Evolutionary conservation across 2,888 invertebrate genomes (phyloP).

Genomic region (Stenichneumon culpator): DNA sequence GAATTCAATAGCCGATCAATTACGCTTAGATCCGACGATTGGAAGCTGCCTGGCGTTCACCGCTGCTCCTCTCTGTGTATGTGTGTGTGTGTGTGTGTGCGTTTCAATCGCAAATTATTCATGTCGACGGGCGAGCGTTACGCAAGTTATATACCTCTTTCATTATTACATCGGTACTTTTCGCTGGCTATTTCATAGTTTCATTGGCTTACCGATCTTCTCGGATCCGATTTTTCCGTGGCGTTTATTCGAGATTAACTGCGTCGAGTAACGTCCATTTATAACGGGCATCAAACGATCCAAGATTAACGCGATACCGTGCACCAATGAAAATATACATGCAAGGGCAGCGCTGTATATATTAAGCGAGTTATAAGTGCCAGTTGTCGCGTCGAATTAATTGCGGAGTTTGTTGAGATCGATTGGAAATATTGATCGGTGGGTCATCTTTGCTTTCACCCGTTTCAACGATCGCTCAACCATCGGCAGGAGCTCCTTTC

Average conservation of each 20-base stretch:
- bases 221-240: neutral
- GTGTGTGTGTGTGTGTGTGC: neutral
- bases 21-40: constrained; percentile 39
- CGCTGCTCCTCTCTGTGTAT: neutral
- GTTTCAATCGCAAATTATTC: constrained; percentile 43
- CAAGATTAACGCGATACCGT: neutral
- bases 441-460: constrained; percentile 24
- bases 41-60: constrained; percentile 12
- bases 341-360: neutral
- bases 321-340: neutral
- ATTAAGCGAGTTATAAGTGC: constrained; percentile 11
- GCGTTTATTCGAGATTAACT: neutral
- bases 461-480: neutral
- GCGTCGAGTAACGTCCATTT: neutral
- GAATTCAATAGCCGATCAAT: constrained; percentile 45
- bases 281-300: neutral
- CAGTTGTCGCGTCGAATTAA: constrained; percentile 11
- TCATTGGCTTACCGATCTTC: constrained; percentile 8
- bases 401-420: neutral
- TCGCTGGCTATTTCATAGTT: constrained; percentile 16
- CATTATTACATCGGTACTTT: constrained; percentile 1
- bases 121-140: constrained; percentile 16
- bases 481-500: neutral
- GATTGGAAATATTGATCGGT: constrained; percentile 18
- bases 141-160: constrained; percentile 21